Evolutionary conservation across 1,140 invertebrate species (phyloP).

Genomic region (Ectropis grisescens): DNA sequence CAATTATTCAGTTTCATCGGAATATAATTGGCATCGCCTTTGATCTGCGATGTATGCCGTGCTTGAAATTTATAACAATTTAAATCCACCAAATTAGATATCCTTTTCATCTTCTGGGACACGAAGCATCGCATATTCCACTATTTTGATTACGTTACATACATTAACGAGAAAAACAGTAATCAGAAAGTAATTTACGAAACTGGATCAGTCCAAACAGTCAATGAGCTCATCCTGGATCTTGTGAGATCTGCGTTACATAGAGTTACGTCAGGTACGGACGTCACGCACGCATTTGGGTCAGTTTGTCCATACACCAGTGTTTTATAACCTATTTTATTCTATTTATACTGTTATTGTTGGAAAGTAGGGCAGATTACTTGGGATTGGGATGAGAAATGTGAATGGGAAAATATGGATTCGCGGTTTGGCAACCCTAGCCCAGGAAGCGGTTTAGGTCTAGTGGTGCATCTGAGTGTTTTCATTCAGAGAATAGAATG

Average conservation of each 20-base stretch:
- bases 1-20: too few relatives aligned
- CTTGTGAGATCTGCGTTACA: slow-evolving; percentile 16
- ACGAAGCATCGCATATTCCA: too few relatives aligned
- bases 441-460: too few relatives aligned
- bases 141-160: too few relatives aligned
- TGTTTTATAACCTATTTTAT: slow-evolving; percentile 47
- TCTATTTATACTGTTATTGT: slow-evolving; percentile 30
- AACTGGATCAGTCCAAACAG: slow-evolving; percentile 24
- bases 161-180: too few relatives aligned
- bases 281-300: slow-evolving; percentile 49
- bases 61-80: too few relatives aligned
- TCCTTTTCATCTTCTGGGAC: too few relatives aligned
- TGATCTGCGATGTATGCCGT: too few relatives aligned
- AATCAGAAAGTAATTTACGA: slow-evolving; percentile 13
- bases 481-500: too few relatives aligned
- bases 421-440: slow-evolving; percentile 3
- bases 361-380: slow-evolving; percentile 17
- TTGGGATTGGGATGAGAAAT: slow-evolving; percentile 1
- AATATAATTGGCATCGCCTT: too few relatives aligned
- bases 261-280: slow-evolving; percentile 32
- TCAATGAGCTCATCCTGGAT: slow-evolving; percentile 23
- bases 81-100: too few relatives aligned
- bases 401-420: neutral
- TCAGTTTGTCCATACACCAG: slow-evolving; percentile 46
- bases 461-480: too few relatives aligned